Percentiles rank a stretch among this genome's conserved stretches.
phyloP scores from a whole-genome alignment of 2,797 vertebrate genomes.

The Eurystomus glaucurus region DNA sequence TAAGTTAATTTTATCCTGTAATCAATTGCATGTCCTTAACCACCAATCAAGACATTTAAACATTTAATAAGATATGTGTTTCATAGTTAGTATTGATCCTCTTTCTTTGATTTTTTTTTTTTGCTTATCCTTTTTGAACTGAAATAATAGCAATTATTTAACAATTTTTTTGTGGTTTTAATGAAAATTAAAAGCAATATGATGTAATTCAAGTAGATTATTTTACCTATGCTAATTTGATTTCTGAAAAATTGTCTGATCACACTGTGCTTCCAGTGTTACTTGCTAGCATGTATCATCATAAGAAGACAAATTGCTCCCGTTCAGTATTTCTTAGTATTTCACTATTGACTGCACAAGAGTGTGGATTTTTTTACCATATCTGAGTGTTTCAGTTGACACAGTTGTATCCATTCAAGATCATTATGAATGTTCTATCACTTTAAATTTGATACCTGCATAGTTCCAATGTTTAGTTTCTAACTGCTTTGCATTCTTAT shows the following conservation, averaged over 20 bases:
- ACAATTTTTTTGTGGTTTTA: not conserved
- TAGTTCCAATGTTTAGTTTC: not conserved
- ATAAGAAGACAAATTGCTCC: not conserved
- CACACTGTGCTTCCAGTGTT: not conserved
- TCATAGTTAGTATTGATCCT: not conserved
- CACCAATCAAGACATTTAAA: not conserved
- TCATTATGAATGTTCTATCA: not conserved
- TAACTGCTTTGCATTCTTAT: not conserved
- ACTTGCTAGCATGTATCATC: fast-evolving
- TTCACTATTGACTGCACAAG: not conserved
- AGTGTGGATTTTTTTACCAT: not conserved
- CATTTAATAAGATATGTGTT: not conserved
- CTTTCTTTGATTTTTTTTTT: not conserved
- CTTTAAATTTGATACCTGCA: not conserved
- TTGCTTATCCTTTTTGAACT: not conserved
- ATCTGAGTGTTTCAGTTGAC: not conserved
- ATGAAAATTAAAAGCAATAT: not conserved
- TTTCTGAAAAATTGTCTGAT: slow-evolving; percentile 14
- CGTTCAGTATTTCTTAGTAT: not conserved
- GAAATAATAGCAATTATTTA: not conserved
- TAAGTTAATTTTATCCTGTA: slow-evolving; percentile 48
- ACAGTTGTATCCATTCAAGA: not conserved
- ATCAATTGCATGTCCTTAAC: slow-evolving; percentile 20
- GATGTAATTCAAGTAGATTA: not conserved
- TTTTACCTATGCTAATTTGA: not conserved